Percentiles rank a stretch among this genome's conserved stretches.
Evolutionary conservation across 92 coral and sea anemone species (phyloP).

Genomic region (Anthopleura xanthogrammica): DNA sequence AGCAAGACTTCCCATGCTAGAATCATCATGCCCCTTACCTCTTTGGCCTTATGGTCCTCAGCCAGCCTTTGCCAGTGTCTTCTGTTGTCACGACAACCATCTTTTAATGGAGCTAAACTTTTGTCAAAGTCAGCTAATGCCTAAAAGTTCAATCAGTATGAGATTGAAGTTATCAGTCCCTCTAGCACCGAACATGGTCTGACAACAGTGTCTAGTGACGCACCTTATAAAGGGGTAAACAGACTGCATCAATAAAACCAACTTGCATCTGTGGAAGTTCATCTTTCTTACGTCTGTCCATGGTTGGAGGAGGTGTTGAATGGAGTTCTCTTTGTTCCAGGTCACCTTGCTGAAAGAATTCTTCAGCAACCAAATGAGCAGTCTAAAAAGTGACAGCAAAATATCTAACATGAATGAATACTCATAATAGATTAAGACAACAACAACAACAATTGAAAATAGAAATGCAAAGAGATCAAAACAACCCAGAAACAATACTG

Average conservation of each 20-base stretch:
- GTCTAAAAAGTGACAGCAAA: constrained; percentile 50
- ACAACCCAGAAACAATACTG: no score
- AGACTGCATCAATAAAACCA: constrained; percentile 93
- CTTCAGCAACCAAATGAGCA: constrained; percentile 95
- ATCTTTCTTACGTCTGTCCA: constrained; percentile 97
- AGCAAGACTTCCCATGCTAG: no score
- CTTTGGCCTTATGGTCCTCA: constrained; percentile 83
- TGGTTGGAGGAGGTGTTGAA: constrained; percentile 92
- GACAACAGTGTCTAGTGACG: not conserved
- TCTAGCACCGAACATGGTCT: no score
- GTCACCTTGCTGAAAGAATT: constrained; percentile 98
- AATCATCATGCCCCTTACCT: constrained; percentile 6
- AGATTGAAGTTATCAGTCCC: not conserved
- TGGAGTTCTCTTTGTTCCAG: constrained; percentile 91
- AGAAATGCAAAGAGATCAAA: not conserved
- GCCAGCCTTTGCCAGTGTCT: constrained; percentile 95
- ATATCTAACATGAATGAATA: not conserved
- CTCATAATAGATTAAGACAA: not conserved
- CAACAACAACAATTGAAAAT: not conserved
- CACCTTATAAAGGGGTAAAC: constrained; percentile 96
- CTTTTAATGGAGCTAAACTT: constrained; percentile 62
- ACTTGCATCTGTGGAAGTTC: constrained; percentile 98
- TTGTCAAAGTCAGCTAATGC: constrained; percentile 81
- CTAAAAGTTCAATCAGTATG: constrained; percentile 25
- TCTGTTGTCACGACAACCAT: constrained; percentile 89